Base-by-base conservation (phyloP, 2,113 vertebrate genomes). In the Chaetodon trifascialis region DNA sequence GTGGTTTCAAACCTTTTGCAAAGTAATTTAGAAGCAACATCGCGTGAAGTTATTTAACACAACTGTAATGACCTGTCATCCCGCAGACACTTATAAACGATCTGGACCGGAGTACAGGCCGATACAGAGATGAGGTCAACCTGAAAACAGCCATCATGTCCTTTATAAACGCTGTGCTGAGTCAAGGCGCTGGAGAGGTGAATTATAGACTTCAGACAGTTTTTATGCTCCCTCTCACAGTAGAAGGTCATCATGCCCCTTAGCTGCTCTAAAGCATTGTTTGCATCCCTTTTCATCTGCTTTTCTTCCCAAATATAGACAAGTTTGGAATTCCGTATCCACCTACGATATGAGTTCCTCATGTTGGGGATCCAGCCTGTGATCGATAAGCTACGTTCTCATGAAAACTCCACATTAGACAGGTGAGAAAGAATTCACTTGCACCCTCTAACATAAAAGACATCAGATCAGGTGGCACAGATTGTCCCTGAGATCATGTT, bases 101-200 rank as follows among this genome's bases (percentile, higher is more conserved):
- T 84, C 90, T 99, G 96, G 98, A 99, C 91, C 96, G 97, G 90
- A 99, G 96, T 88, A 99, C 97, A 0, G 99, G 98, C 11, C 93
- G 98, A 59, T 99, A 99, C 93, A 96, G 97, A 34, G 99, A 99
- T 42, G 99, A 99, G 95, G 99, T 99, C 92, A 99, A 92, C 94
- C 95, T 99, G 84, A 99, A 99, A 94, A 99, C 98, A 1, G 98
- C 99, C 83, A 99, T 99, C 93, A 99, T 99, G 99, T 99, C 98
- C 85, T 99, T 99, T 92, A 99, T 99, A 88, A 99, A 99, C 0
- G 99, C 99, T 4, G 97, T 99, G 78, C 96, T 99, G 68, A 99
- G 98, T 85, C 97, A 99, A 92, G 99, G 98, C 2, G 97, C 98
- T 6, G 99, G 97, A 83, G 97, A 98, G 97, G 99, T 99, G 91